A percentile compares a stretch with the other conserved stretches of the same genome.
Conservation (phyloP, 2,113 vertebrate genomes). For the Leptobrachium leishanense region DNA sequence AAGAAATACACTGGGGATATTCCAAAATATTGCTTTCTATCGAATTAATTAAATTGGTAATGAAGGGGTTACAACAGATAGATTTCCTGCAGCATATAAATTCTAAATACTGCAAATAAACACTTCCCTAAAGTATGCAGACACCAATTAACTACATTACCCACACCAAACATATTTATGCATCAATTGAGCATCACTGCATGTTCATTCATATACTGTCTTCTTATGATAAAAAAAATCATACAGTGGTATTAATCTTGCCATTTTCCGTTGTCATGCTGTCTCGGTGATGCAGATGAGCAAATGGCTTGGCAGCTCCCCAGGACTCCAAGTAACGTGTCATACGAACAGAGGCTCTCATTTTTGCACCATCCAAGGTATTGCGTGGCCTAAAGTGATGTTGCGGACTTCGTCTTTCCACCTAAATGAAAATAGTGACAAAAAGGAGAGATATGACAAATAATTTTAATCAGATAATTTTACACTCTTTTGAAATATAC, state of each 20-base stretch:
- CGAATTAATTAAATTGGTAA: too few relatives aligned
- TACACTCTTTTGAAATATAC: too few relatives aligned
- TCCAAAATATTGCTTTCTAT: too few relatives aligned
- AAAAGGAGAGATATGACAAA: neutral
- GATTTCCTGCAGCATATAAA: too few relatives aligned
- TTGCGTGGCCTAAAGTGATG: slow-evolving; percentile 84
- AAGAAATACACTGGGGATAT: too few relatives aligned
- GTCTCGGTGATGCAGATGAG: slow-evolving; percentile 93
- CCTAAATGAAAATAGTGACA: slow-evolving; percentile 63
- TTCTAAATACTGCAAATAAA: too few relatives aligned
- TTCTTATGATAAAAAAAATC: slow-evolving; percentile 37
- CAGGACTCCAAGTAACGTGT: slow-evolving; percentile 96
- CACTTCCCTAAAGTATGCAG: too few relatives aligned
- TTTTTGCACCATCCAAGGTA: slow-evolving; percentile 84
- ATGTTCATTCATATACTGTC: neutral
- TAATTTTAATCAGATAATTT: too few relatives aligned
- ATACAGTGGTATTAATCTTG: slow-evolving; percentile 93
- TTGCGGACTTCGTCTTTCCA: slow-evolving; percentile 86
- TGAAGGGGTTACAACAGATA: too few relatives aligned
- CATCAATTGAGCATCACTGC: neutral
- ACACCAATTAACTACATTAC: too few relatives aligned
- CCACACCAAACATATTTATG: neutral
- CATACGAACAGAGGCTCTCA: slow-evolving; percentile 96
- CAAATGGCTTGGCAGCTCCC: slow-evolving; percentile 97
- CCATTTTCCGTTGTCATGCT: slow-evolving; percentile 98